Percentiles rank a stretch among this genome's conserved stretches.
Conservation (phyloP, 2,797 vertebrate genomes). For the Squalus acanthias region DNA sequence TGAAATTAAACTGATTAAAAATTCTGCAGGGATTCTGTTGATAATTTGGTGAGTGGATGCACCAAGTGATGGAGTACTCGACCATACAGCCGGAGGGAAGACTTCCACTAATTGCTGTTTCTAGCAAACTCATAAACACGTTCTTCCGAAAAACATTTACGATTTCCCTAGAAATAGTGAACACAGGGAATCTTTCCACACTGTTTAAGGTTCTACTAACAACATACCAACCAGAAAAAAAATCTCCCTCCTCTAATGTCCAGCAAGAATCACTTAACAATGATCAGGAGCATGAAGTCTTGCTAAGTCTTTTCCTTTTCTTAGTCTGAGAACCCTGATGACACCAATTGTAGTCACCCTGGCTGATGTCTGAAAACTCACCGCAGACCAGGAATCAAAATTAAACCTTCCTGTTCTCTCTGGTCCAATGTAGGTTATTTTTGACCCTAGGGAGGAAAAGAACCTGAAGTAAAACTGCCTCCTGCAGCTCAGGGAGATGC, state of each 20-base stretch:
- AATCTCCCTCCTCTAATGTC: neutral
- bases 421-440: neutral
- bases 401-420: neutral
- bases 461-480: neutral
- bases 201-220: neutral
- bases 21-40: neutral
- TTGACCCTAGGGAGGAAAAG: neutral
- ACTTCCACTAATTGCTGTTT: neutral
- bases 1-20: neutral
- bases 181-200: neutral
- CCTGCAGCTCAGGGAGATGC: neutral
- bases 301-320: neutral
- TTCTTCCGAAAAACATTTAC: neutral
- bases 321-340: neutral
- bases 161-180: neutral
- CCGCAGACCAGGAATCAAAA: neutral
- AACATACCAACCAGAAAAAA: neutral
- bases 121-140: neutral
- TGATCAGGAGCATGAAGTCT: neutral
- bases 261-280: neutral
- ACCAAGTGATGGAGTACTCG: neutral
- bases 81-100: neutral
- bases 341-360: neutral
- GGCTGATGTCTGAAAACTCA: neutral
- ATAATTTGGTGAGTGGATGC: neutral